Percentiles rank a stretch among this genome's conserved stretches.
Evolutionary conservation across 2,113 vertebrate genomes (phyloP).

Genomic region (Tupaia chinensis): DNA sequence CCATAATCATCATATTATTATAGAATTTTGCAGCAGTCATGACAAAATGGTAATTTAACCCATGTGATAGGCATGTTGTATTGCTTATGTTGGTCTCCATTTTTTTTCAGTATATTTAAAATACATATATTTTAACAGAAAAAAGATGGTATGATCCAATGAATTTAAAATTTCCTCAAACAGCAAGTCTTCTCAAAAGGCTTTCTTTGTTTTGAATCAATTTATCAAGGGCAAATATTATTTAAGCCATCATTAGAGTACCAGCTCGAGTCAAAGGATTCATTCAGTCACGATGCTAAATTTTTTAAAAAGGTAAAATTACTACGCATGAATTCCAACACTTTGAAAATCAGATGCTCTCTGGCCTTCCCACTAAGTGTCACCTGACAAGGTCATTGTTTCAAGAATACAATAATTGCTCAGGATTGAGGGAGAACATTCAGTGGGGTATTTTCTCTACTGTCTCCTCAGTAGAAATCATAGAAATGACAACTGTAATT

Average conservation of each 20-base stretch:
- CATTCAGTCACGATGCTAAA: constrained; percentile 63
- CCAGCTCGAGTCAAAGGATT: constrained; percentile 64
- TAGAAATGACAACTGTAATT: constrained; percentile 81
- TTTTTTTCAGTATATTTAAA: not conserved
- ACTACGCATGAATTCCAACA: constrained; percentile 69
- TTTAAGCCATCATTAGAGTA: constrained; percentile 8
- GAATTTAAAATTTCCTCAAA: constrained; percentile 56
- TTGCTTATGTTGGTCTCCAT: constrained; percentile 4
- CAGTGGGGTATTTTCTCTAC: constrained; percentile 44
- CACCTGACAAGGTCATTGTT: constrained; percentile 75
- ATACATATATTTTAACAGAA: constrained; percentile 51
- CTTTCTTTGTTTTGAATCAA: constrained; percentile 61
- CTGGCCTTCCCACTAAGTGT: constrained; percentile 58
- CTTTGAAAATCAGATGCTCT: constrained; percentile 69
- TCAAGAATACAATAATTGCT: constrained; percentile 68
- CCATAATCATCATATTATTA: no score
- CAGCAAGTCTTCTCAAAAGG: not conserved
- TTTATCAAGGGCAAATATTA: constrained; percentile 23
- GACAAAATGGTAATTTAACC: constrained; percentile 32
- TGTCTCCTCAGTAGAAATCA: constrained; percentile 65
- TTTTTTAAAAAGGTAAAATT: constrained; percentile 69
- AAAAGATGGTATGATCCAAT: constrained; percentile 22
- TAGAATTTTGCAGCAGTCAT: constrained; percentile 6
- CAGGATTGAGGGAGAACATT: constrained; percentile 58
- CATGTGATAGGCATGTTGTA: not conserved